Conservation (phyloP, 2,113 vertebrate genomes). For the Orycteropus afer region DNA sequence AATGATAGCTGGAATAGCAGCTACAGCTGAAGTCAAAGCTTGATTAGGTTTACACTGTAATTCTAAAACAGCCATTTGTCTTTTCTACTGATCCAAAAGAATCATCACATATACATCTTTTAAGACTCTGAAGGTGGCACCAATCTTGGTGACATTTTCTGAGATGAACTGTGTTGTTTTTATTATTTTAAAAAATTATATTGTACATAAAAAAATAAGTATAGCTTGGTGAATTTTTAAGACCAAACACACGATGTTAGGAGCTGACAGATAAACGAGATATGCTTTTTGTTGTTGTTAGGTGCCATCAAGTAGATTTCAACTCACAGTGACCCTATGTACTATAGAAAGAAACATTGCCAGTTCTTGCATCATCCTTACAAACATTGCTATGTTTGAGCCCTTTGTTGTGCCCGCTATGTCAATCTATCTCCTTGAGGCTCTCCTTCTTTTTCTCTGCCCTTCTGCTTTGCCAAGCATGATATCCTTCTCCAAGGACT, state of each 20-base stretch:
- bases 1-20: constrained; percentile 30
- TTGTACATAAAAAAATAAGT: not conserved
- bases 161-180: not conserved
- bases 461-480: too few species aligned
- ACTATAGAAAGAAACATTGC: too few species aligned
- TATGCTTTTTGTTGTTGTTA: not conserved
- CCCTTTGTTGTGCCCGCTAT: too few species aligned
- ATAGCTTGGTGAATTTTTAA: not conserved
- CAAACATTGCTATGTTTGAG: too few species aligned
- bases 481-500: too few species aligned
- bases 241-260: not conserved
- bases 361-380: too few species aligned
- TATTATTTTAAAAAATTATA: not conserved
- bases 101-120: not conserved
- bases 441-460: too few species aligned
- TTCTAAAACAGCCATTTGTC: not conserved
- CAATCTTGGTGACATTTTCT: not conserved
- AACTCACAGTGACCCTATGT: too few species aligned
- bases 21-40: constrained; percentile 10
- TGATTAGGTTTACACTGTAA: not conserved
- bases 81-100: not conserved
- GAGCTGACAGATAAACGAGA: not conserved
- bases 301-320: too few species aligned
- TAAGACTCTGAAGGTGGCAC: not conserved
- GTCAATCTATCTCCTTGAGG: too few species aligned